A percentile compares a stretch with the other conserved stretches of the same genome.
Conservation (phyloP, 2,113 vertebrate genomes). For the Jacana jacana region DNA sequence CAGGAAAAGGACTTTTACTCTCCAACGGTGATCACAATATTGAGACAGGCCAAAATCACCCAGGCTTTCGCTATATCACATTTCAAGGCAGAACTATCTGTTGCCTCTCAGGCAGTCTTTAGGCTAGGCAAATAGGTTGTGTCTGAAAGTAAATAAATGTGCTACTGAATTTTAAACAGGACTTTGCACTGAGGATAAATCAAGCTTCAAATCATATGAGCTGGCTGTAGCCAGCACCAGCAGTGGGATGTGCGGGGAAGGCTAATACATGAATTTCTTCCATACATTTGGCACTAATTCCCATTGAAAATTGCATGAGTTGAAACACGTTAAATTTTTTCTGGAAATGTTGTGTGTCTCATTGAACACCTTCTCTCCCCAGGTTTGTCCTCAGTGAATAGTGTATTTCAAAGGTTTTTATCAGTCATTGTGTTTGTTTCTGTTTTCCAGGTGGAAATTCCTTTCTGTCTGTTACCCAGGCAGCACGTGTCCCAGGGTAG, state of each 20-base stretch:
- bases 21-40: not conserved
- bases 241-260: not conserved
- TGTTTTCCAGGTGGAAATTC: not conserved
- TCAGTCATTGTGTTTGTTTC: not conserved
- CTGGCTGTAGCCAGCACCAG: not conserved
- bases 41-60: constrained; percentile 1
- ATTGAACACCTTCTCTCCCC: not conserved
- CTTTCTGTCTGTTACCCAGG: not conserved
- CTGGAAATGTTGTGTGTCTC: not conserved
- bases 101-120: constrained; percentile 40
- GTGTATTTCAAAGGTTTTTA: not conserved
- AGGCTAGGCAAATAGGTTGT: constrained; percentile 6
- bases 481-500: not conserved
- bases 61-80: constrained; percentile 22
- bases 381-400: not conserved
- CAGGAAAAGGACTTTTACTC: not conserved
- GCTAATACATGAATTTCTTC: not conserved
- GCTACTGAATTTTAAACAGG: constrained; percentile 22
- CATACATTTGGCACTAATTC: not conserved
- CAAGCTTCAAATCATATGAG: not conserved
- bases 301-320: not conserved
- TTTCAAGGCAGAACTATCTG: constrained; percentile 61
- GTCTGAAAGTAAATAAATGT: not conserved
- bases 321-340: not conserved
- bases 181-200: constrained; percentile 36